Percentiles rank a stretch among this genome's conserved stretches.
Evolutionary conservation across 1,140 invertebrate species (phyloP).

Genomic region (Drosophila albomicans): DNA sequence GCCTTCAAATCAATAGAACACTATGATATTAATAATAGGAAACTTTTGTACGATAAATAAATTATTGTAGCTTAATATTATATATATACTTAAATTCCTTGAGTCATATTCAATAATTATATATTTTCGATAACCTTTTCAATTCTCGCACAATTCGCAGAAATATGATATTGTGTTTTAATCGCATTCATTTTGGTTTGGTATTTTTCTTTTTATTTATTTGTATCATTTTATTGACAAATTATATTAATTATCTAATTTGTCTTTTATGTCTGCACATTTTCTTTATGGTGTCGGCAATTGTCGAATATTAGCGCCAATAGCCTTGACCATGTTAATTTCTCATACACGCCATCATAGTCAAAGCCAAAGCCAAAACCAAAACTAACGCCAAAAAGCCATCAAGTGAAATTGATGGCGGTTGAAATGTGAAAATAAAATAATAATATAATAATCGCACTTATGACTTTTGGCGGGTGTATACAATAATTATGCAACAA

Average conservation of each 20-base stretch:
- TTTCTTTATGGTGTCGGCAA: conserved; percentile 36
- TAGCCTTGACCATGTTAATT: conserved; percentile 74
- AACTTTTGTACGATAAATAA: no score
- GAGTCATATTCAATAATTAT: conserved; percentile 4
- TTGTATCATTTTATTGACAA: conserved; percentile 30
- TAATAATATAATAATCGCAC: conserved; percentile 34
- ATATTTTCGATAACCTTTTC: conserved; percentile 29
- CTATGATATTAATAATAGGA: no score
- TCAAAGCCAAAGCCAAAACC: no score
- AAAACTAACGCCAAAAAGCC: no score
- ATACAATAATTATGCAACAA: conserved; percentile 35
- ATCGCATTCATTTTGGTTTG: not conserved
- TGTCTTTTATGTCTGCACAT: conserved; percentile 30
- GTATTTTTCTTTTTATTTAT: conserved; percentile 27
- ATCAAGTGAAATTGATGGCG: conserved; percentile 62
- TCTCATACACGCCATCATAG: conserved; percentile 41
- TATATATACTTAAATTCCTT: not conserved
- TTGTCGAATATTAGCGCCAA: conserved; percentile 45
- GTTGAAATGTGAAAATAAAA: conserved; percentile 44
- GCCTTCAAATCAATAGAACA: no score
- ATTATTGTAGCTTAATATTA: no score
- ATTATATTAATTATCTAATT: conserved; percentile 73
- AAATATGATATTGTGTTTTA: conserved; percentile 16
- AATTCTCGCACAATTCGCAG: conserved; percentile 25
- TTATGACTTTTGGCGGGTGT: conserved; percentile 19